Conservation (phyloP, 2,888 invertebrate species). For the Strigamia crassipes region DNA sequence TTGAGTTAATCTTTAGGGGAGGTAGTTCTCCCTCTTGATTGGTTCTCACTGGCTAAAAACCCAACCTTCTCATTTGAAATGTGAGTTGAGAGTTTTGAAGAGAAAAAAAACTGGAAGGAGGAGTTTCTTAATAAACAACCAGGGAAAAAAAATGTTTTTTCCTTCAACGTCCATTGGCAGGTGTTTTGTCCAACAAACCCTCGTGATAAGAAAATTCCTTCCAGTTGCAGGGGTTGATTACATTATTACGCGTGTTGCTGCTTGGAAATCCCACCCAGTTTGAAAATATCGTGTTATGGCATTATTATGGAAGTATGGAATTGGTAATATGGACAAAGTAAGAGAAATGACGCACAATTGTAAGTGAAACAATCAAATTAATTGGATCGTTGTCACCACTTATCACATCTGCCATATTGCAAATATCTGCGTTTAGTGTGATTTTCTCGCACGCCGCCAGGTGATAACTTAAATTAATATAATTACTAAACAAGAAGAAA, state of each 20-base stretch:
- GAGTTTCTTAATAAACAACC: background rate
- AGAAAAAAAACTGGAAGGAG: background rate
- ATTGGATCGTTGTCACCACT: background rate
- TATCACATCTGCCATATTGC: conserved; percentile 2
- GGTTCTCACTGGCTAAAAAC: background rate
- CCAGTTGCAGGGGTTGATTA: conserved; percentile 11
- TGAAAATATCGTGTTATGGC: background rate
- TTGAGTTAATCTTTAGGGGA: background rate
- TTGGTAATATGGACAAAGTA: conserved; percentile 20
- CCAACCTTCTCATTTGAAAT: conserved; percentile 23
- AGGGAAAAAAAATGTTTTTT: background rate
- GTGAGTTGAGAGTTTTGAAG: background rate
- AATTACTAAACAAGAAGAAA: background rate
- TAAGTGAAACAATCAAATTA: background rate
- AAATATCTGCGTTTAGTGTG: background rate
- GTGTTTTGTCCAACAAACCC: background rate
- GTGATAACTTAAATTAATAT: background rate
- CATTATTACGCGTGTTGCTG: conserved; percentile 10
- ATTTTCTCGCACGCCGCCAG: background rate
- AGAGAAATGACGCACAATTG: conserved; percentile 13
- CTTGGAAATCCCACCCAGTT: background rate
- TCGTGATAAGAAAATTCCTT: background rate
- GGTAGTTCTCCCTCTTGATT: background rate
- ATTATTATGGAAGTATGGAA: conserved; percentile 14
- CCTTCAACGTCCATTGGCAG: background rate